Evolutionary conservation across 1,140 invertebrate species (phyloP), one percentile per base, ranked within the genome.

Genomic region (Mya arenaria): DNA sequence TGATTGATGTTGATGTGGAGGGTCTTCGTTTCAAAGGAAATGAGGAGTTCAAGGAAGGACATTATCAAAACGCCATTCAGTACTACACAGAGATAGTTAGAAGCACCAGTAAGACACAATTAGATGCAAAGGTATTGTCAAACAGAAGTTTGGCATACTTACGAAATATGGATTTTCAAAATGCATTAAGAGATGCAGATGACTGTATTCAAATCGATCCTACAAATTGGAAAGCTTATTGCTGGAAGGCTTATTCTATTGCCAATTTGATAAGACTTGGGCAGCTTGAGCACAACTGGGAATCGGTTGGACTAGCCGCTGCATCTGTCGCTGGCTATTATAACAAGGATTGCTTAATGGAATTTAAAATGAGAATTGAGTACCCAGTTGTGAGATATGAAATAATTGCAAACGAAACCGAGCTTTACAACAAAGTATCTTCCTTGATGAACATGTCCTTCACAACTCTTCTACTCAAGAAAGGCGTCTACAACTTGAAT

Each of bases 121-220:
- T 55, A 19, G 68, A 71, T 25, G 4, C 68, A 30, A 44, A 28
- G 13, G 1, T 55, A 34, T 39, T 71, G 2, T 4, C 68, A 6
- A 71, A 55, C n/a, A 71, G 68, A 55, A 71, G 68, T 55, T 39
- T 71, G 19, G 68, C 68, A 13, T 71, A 71, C 25, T 71, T 71
- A 28, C 48, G 30, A 71, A 19, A 36, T 32, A 52, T 4, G 10
- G 68, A 71, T 34, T 71, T 52, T 36, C 30, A 71, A 15, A 71
- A 71, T 28, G 68, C 68, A 15, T 55, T 52, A 10, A 25, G 41
- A n/a, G 68, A 71, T 55, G 68, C 68, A 55, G 44, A 71, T 52
- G 19, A 30, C 15, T 71, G 68, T n/a, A 71, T 71, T 25, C 23
- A 71, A 55, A 17, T 71, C 5, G 68, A 71, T 71, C 28, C 68